A percentile compares a stretch with the other conserved stretches of the same genome.
Conservation (phyloP, 1,140 invertebrate species). For the Neotoxoptera formosana region DNA sequence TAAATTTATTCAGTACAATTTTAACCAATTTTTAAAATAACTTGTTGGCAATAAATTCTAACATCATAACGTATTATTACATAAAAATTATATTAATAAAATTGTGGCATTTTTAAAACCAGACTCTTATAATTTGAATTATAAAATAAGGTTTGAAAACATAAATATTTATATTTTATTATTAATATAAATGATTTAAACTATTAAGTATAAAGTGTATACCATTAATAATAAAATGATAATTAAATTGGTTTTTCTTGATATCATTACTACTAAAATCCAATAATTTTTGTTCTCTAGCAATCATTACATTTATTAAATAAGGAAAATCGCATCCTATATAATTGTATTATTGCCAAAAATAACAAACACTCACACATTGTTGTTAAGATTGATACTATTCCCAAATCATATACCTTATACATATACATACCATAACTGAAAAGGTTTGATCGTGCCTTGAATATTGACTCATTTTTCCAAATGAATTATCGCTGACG, state of each 20-base stretch:
- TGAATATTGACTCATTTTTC: background rate
- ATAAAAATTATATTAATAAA: background rate
- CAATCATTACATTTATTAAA: background rate
- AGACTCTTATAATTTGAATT: background rate
- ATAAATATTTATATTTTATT: background rate
- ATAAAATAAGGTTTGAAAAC: background rate
- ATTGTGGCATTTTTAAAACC: background rate
- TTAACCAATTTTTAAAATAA: background rate
- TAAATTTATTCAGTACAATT: background rate
- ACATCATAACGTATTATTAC: no score
- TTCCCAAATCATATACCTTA: background rate
- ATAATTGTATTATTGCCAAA: background rate
- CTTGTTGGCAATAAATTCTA: no score
- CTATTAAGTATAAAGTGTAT: background rate
- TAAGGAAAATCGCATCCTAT: background rate
- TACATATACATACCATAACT: background rate
- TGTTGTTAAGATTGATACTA: background rate
- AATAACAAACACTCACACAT: background rate
- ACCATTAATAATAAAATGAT: background rate
- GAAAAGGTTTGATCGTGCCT: background rate
- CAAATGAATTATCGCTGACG: background rate
- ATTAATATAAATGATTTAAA: background rate
- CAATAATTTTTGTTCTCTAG: background rate
- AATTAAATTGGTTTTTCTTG: background rate
- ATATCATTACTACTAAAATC: background rate